Percentiles rank a stretch among this genome's conserved stretches.
Evolutionary conservation across 2,797 vertebrate species (phyloP).

Genomic region (Ptychadena robeensis): DNA sequence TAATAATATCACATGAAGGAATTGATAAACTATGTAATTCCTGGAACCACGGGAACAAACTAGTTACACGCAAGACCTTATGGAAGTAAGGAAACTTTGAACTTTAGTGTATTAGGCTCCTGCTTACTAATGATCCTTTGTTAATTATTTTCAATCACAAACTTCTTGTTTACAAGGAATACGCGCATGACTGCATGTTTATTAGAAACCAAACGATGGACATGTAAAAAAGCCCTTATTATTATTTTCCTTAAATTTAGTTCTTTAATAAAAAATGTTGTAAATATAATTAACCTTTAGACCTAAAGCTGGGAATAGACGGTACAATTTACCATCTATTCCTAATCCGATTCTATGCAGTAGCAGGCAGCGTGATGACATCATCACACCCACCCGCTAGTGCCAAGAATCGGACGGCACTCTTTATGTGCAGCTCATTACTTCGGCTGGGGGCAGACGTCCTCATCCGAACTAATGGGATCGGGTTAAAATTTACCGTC

Average conservation of each 20-base stretch:
- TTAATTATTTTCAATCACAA: no score
- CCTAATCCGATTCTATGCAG: no score
- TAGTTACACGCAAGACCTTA: not conserved
- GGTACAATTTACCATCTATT: no score
- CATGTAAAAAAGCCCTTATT: not conserved
- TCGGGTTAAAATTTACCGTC: no score
- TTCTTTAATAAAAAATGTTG: not conserved
- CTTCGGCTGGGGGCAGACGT: no score
- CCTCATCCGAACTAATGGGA: no score
- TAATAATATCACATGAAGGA: not conserved
- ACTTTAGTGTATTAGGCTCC: not conserved
- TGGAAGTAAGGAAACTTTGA: not conserved
- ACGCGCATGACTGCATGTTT: not conserved
- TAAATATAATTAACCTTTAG: not conserved
- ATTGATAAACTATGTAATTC: not conserved
- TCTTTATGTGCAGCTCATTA: no score
- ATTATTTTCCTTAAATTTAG: not conserved
- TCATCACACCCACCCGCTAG: no score
- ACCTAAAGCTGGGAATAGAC: no score
- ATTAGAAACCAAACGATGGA: not conserved
- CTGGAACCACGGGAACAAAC: not conserved
- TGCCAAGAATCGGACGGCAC: no score
- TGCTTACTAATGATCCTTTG: not conserved
- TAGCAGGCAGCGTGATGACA: no score
- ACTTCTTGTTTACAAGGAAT: not conserved